These are phyloP conservation scores for Xyrauchen texanus DNA, from an alignment of 2,113 vertebrate genomes.

Conservation along the genomic window DNA sequence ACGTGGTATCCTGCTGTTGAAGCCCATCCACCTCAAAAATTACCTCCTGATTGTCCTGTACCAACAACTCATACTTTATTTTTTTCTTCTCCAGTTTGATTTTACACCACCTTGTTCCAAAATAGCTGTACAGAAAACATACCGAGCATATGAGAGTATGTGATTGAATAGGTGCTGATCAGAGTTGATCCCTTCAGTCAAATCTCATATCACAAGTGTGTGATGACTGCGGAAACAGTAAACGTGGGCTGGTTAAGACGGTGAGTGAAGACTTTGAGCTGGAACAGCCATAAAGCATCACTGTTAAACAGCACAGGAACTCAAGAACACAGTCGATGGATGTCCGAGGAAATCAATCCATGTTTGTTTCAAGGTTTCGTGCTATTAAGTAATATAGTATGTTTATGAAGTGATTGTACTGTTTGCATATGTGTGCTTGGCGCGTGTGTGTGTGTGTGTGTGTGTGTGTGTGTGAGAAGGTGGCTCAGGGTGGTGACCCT, in stretches of 20 bases:
- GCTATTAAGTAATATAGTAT: neutral
- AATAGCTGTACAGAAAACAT: too few relatives aligned
- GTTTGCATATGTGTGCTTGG: too few relatives aligned
- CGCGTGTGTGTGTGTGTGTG: neutral
- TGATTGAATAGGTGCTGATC: neutral
- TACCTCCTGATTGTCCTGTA: too few relatives aligned
- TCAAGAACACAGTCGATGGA: neutral
- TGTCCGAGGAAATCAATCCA: neutral
- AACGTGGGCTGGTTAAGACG: neutral
- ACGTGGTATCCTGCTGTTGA: too few relatives aligned
- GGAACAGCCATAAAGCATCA: neutral
- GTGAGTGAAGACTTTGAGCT: slow-evolving; percentile 6
- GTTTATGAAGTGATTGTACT: too few relatives aligned
- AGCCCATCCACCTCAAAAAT: too few relatives aligned
- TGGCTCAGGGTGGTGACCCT: slow-evolving; percentile 41
- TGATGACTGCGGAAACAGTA: neutral
- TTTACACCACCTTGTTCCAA: too few relatives aligned
- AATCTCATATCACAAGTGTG: neutral
- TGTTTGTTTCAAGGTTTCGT: neutral
- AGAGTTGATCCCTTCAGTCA: slow-evolving; percentile 7
- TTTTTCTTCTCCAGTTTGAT: too few relatives aligned
- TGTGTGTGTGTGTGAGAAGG: neutral
- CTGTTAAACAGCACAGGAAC: neutral
- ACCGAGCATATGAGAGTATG: neutral
- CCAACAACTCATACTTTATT: too few relatives aligned